These are phyloP conservation scores for Pimephales promelas DNA, from an alignment of 2,113 vertebrate genomes.

Conservation along the genomic window DNA sequence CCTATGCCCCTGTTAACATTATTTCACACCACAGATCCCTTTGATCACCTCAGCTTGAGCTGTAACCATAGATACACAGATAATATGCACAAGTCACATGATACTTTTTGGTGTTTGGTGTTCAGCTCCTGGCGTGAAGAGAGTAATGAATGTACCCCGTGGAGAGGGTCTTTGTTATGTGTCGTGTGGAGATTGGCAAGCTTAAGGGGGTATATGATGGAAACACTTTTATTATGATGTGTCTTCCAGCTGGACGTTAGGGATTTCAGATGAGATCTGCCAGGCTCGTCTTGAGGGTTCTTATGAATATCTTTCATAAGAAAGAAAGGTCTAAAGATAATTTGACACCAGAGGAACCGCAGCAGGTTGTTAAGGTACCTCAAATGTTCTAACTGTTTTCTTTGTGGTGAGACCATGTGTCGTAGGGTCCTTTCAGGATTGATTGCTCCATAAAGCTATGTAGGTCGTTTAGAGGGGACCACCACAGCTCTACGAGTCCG, in stretches of 20 bases:
- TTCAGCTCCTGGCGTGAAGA: not conserved
- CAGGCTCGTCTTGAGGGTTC: not conserved
- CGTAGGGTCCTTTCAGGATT: constrained; percentile 47
- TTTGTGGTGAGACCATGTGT: constrained; percentile 23
- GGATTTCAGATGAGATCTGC: constrained; percentile 36
- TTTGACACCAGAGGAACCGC: not conserved
- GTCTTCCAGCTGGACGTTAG: not conserved
- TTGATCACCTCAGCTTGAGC: constrained; percentile 27
- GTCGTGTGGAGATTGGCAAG: constrained; percentile 33
- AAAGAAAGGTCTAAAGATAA: not conserved
- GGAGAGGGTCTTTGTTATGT: constrained; percentile 32
- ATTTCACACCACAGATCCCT: not conserved
- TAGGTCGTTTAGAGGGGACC: constrained; percentile 61
- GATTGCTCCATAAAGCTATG: constrained; percentile 56
- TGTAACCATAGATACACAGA: constrained; percentile 17
- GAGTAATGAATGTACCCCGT: not conserved
- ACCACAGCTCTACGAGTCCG: constrained; percentile 27
- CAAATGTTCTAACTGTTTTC: constrained; percentile 32
- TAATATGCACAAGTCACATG: not conserved
- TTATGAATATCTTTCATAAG: not conserved
- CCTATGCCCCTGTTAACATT: not conserved
- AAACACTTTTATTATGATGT: constrained; percentile 46
- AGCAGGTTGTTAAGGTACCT: not conserved
- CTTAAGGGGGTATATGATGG: constrained; percentile 42
- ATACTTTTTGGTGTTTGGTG: not conserved